A percentile compares a stretch with the other conserved stretches of the same genome.
Conservation (phyloP, 2,113 vertebrate species). For the Diphyllodes magnificus region DNA sequence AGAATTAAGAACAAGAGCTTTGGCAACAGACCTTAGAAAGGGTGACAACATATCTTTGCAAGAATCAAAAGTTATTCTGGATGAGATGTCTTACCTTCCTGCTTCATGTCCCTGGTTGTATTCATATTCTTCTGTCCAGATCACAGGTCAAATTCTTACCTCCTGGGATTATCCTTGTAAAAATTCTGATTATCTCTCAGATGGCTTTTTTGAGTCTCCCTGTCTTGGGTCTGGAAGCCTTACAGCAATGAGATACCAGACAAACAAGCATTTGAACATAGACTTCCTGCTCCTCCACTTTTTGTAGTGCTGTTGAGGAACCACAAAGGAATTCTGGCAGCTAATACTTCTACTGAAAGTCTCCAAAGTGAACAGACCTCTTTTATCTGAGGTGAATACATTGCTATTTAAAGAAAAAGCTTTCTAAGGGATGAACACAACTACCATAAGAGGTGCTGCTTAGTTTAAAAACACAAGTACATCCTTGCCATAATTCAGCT, state of each 20-base stretch:
- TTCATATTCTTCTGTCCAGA: neutral
- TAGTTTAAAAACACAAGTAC: neutral
- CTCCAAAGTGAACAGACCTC: neutral
- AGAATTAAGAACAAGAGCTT: neutral
- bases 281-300: fast-evolving
- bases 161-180: neutral
- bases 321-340: neutral
- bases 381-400: neutral
- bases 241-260: neutral
- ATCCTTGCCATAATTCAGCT: neutral
- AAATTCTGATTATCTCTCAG: neutral
- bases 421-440: neutral
- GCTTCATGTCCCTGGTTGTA: neutral
- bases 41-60: neutral
- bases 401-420: neutral
- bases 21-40: neutral
- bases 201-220: neutral
- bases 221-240: neutral
- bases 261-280: neutral
- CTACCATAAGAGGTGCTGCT: fast-evolving
- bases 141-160: neutral
- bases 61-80: neutral
- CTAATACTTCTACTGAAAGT: neutral
- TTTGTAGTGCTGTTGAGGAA: neutral
- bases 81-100: neutral